A percentile compares a stretch with the other conserved stretches of the same genome.
Evolutionary conservation across 2,888 invertebrate genomes (phyloP).

Genomic region (Hyalella azteca): DNA sequence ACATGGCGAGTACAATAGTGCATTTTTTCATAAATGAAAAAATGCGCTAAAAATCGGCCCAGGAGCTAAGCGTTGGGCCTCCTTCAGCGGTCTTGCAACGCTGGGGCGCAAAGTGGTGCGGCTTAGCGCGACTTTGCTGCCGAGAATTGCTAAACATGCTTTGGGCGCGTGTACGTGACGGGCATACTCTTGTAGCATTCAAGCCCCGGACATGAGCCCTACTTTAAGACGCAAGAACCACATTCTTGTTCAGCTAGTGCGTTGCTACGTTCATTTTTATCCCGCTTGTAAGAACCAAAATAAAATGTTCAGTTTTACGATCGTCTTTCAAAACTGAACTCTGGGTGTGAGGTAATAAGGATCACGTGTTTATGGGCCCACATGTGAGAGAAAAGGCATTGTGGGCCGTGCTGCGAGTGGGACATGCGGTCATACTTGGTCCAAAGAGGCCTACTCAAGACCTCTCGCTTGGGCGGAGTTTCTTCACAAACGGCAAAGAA

Average conservation of each 20-base stretch:
- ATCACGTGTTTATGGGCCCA: neutral
- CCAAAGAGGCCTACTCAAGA: slow-evolving; percentile 26
- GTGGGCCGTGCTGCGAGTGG: neutral
- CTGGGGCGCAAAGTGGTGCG: slow-evolving; percentile 7
- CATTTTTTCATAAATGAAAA: no score
- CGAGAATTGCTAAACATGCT: slow-evolving; percentile 30
- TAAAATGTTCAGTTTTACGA: neutral
- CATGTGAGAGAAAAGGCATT: neutral
- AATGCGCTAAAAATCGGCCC: no score
- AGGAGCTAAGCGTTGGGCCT: neutral
- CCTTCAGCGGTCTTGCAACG: slow-evolving; percentile 12
- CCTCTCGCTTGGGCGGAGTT: slow-evolving; percentile 19
- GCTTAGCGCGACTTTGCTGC: slow-evolving; percentile 31
- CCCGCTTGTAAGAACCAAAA: neutral
- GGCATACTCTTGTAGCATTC: slow-evolving; percentile 13
- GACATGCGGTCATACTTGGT: slow-evolving; percentile 30
- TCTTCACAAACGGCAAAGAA: slow-evolving; percentile 4
- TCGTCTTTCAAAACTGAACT: neutral
- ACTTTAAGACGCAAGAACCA: slow-evolving; percentile 29
- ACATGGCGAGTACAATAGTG: no score
- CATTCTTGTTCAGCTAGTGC: slow-evolving; percentile 30
- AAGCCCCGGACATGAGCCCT: neutral
- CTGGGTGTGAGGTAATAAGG: neutral
- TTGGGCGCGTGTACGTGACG: slow-evolving; percentile 15
- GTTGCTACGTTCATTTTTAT: slow-evolving; percentile 25